phyloP scores from a whole-genome alignment of 2,888 invertebrate genomes.

The Entomobrya multifasciata region DNA sequence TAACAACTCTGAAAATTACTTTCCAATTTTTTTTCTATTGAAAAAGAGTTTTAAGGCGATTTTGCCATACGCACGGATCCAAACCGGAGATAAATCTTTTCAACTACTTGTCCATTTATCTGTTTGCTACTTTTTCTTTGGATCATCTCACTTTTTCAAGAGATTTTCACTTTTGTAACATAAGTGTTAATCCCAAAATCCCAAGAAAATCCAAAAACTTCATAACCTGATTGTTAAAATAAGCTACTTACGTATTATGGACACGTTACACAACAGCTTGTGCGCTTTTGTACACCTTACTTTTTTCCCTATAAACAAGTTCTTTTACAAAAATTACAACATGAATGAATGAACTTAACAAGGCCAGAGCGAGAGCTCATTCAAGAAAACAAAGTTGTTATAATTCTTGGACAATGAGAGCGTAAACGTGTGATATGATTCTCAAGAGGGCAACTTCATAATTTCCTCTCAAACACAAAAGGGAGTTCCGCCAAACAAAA shows the following conservation, averaged over 20 bases:
- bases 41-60: slow-evolving; percentile 7
- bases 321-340: no score
- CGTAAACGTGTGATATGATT: background rate
- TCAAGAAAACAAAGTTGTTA: slow-evolving; percentile 2
- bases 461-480: no score
- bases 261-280: no score
- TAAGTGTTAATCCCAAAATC: slow-evolving; percentile 37
- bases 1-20: background rate
- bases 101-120: background rate
- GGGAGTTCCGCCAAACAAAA: no score
- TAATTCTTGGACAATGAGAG: background rate
- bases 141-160: background rate
- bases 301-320: no score
- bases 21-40: slow-evolving; percentile 27
- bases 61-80: background rate
- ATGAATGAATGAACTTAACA: slow-evolving; percentile 11
- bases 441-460: no score
- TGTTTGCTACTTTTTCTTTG: background rate
- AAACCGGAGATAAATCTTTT: no score
- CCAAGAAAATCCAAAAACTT: no score
- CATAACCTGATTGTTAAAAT: no score
- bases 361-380: slow-evolving; percentile 12
- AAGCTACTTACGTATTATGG: no score
- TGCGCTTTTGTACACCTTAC: no score
- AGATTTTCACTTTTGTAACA: slow-evolving; percentile 23